Conservation (phyloP, 2,888 invertebrate species). For the Leptinotarsa juncta region DNA sequence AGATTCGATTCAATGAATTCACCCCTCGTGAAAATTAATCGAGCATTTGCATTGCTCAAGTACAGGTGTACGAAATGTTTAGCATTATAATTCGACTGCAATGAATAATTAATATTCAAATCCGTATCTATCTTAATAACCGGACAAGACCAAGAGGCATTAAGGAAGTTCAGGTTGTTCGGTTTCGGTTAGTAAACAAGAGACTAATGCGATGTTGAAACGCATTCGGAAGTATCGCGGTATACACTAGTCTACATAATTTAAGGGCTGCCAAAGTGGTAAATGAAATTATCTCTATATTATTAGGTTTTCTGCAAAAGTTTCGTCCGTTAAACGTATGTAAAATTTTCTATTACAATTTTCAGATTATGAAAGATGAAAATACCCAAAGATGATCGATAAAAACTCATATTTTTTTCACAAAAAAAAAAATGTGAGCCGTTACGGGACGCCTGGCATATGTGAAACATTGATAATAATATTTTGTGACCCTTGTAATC, state of each 20-base stretch:
- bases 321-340: background rate
- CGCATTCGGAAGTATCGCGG: constrained; percentile 35
- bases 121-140: constrained; percentile 28
- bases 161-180: constrained; percentile 48
- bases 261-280: background rate
- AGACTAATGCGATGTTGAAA: constrained; percentile 50
- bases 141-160: constrained; percentile 35
- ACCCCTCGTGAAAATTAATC: background rate
- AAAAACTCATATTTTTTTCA: no score
- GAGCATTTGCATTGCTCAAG: background rate
- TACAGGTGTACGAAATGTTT: constrained; percentile 14
- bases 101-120: constrained; percentile 29
- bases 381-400: background rate
- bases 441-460: no score
- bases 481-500: no score
- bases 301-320: background rate
- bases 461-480: no score
- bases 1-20: constrained; percentile 8
- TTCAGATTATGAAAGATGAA: background rate
- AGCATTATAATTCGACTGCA: constrained; percentile 9
- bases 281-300: background rate
- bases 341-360: background rate
- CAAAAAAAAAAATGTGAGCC: no score
- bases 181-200: constrained; percentile 50
- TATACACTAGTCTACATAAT: constrained; percentile 14